Conservation (phyloP, 2,888 invertebrate species). For the Luffia ferchaultella region DNA sequence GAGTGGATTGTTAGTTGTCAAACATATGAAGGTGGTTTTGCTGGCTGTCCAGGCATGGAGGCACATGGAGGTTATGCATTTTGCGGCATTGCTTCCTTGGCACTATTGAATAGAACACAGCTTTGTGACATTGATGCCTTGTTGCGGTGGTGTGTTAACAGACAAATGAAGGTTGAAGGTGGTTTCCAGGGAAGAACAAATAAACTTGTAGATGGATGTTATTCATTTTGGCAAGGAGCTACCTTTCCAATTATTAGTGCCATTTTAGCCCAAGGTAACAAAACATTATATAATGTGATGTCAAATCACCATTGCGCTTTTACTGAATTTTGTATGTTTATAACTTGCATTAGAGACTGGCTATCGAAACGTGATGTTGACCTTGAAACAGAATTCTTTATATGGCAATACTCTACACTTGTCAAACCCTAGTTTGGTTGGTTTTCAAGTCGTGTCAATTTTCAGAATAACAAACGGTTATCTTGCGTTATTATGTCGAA, state of each 20-base stretch:
- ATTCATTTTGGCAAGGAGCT: conserved; percentile 99
- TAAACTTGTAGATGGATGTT: conserved; percentile 98
- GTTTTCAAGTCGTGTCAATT: too few species aligned
- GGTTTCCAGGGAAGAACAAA: conserved; percentile 98
- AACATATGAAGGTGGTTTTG: conserved; percentile 99
- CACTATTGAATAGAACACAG: conserved; percentile 79
- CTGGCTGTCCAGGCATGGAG: conserved; percentile 88
- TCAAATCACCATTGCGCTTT: too few species aligned
- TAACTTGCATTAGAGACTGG: too few species aligned
- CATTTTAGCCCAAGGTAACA: conserved; percentile 67
- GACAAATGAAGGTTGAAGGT: conserved; percentile 94
- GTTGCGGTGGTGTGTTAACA: conserved; percentile 86
- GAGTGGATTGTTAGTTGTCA: conserved; percentile 97
- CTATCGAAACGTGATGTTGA: too few species aligned
- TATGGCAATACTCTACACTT: too few species aligned
- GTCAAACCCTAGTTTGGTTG: too few species aligned
- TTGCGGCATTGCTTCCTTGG: conserved; percentile 92
- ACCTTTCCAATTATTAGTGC: conserved; percentile 88
- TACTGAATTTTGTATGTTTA: too few species aligned
- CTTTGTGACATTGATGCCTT: conserved; percentile 80
- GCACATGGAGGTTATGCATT: conserved; percentile 99
- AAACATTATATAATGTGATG: too few species aligned
- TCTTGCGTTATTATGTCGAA: too few species aligned
- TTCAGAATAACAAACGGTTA: too few species aligned
- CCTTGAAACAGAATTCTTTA: too few species aligned